These are phyloP conservation scores for Hypena proboscidalis DNA, from an alignment of 2,888 invertebrate genomes.

Conservation along the genomic window DNA sequence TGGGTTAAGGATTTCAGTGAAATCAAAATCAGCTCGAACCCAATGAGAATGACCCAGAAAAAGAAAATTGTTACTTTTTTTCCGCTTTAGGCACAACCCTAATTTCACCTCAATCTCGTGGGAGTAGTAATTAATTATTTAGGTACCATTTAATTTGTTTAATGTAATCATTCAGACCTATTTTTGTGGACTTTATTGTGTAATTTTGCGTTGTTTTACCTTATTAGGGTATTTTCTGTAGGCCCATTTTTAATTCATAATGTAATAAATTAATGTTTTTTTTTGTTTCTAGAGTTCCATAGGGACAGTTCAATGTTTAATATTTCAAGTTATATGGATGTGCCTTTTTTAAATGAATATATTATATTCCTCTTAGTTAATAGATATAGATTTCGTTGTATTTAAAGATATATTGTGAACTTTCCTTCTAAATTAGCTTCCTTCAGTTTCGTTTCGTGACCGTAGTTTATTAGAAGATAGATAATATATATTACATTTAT, in stretches of 20 bases:
- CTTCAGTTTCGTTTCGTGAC: constrained; percentile 18
- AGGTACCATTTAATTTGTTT: constrained; percentile 17
- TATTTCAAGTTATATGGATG: constrained; percentile 61
- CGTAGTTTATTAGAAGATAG: constrained; percentile 28
- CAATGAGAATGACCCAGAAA: too few relatives aligned
- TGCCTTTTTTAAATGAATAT: constrained; percentile 68
- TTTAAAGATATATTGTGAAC: constrained; percentile 5
- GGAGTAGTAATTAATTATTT: constrained; percentile 23
- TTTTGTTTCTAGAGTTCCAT: constrained; percentile 4
- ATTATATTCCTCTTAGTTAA: constrained; percentile 46
- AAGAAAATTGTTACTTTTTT: neutral
- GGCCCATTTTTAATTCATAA: neutral
- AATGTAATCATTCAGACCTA: constrained; percentile 14
- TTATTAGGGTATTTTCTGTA: neutral
- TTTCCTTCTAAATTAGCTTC: constrained; percentile 13
- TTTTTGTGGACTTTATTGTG: neutral
- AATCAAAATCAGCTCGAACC: too few relatives aligned
- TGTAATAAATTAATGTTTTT: neutral
- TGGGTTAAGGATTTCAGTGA: too few relatives aligned
- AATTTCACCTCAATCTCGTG: constrained; percentile 14
- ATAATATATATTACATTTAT: constrained; percentile 23
- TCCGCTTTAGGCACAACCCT: constrained; percentile 10
- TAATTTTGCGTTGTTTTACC: neutral
- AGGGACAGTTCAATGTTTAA: constrained; percentile 10
- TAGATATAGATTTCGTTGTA: constrained; percentile 32